Base-by-base conservation (phyloP, 2,797 vertebrate genomes). In the Hyperoplus immaculatus region DNA sequence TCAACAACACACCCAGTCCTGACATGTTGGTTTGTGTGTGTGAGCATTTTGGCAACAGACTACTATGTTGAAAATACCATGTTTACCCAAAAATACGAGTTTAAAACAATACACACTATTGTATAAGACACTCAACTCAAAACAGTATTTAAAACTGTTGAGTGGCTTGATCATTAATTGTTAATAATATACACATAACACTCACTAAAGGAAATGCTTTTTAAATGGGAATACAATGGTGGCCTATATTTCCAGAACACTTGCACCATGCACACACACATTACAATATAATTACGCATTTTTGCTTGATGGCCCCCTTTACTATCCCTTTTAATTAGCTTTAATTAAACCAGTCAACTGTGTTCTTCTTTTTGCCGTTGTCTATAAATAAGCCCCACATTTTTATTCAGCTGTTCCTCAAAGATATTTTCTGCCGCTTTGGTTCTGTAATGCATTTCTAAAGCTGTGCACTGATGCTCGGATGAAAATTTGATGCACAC, bases 381-480 rank as follows among this genome's bases (percentile, higher is more conserved):
- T 87, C 91, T 92, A 92, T 93, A 93, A 95, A 95, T 94, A 94
- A 77, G 71, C 66, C 29, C 29, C 84, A 45, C 85, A 21, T 89
- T 92, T 92, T 82, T 68, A 85, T 91, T 89, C 89, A 74, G 83
- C 82, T 80, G 78, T 87, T 94, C 91, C 94, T 95, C 69, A 80
- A 93, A 94, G 94, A 94, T 91, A 92, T 94, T 94, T 94, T 94
- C 93, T 93, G 93, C 93, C 92, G 90, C 91, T 94, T 90, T 93
- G 94, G 79, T 84, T 91, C 91, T 85, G 76, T 94, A 92, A 94
- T 92, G 90, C 91, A 89, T 76, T 92, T 87, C 88, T 93, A 86
- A 29, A 93, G 91, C 89, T 87, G 89, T 72, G 84, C 87, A 78
- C 91, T 90, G 93, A 93, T 90, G 93, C 94, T 90, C 74, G 18